A percentile compares a stretch with the other conserved stretches of the same genome.
Conservation (phyloP, 2,113 vertebrate genomes). For the Zosterops pallidus region DNA sequence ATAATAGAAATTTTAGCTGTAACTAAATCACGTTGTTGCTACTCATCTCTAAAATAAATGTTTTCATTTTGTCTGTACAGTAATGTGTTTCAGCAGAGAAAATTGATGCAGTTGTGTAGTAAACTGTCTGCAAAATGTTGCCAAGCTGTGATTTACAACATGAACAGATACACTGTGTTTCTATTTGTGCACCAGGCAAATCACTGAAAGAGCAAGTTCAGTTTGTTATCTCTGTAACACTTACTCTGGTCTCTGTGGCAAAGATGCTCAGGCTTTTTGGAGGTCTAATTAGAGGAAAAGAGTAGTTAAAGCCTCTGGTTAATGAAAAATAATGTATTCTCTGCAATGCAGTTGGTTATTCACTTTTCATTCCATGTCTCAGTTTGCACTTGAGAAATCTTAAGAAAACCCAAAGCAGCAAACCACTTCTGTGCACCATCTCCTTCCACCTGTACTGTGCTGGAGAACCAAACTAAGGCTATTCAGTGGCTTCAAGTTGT, state of each 20-base stretch:
- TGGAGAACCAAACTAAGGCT: neutral
- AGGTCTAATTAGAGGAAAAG: neutral
- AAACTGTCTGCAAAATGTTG: conserved; percentile 16
- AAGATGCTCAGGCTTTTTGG: neutral
- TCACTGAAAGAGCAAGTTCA: neutral
- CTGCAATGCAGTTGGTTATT: neutral
- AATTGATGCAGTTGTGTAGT: neutral
- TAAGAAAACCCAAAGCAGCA: neutral
- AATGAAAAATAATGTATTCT: neutral
- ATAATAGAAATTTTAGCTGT: neutral
- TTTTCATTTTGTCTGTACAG: conserved; percentile 3
- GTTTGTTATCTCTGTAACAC: neutral
- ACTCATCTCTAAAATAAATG: neutral
- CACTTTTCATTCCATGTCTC: fast-evolving
- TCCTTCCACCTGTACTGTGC: neutral
- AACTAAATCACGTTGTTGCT: neutral
- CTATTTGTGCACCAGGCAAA: neutral
- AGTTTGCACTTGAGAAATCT: neutral
- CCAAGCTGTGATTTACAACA: conserved; percentile 1
- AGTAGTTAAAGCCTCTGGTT: neutral
- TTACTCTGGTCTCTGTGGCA: neutral
- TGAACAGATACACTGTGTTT: neutral
- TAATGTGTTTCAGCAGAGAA: neutral
- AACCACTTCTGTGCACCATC: neutral
- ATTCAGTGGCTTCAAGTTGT: neutral